phyloP scores from a whole-genome alignment of 2,113 vertebrate genomes.

The Orycteropus afer region DNA sequence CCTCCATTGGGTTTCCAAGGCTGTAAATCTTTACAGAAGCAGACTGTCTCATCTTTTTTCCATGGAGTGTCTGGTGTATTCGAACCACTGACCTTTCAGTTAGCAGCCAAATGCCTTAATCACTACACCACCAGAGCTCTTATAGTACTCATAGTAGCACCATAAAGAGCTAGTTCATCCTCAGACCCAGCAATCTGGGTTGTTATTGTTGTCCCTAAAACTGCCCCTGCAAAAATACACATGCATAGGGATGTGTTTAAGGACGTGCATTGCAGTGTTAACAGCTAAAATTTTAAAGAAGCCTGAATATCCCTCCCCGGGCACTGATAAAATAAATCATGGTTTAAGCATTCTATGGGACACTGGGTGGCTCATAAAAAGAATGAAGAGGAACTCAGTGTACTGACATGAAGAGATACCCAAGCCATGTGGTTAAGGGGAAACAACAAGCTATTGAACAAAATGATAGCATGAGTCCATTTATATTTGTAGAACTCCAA shows the following conservation, averaged over 20 bases:
- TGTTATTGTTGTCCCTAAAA: too few species aligned
- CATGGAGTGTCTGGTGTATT: too few species aligned
- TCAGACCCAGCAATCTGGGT: neutral
- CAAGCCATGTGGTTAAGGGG: too few species aligned
- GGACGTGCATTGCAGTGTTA: neutral
- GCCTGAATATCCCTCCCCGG: fast-evolving
- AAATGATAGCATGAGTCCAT: too few species aligned
- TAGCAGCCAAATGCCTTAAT: too few species aligned
- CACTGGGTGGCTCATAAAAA: too few species aligned
- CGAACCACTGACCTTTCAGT: too few species aligned
- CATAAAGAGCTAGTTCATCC: neutral
- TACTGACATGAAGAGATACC: neutral
- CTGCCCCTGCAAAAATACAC: neutral
- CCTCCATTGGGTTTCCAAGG: too few species aligned
- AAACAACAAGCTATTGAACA: neutral
- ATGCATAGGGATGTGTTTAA: neutral
- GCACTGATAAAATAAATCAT: neutral
- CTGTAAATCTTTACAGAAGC: too few species aligned
- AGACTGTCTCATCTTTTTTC: too few species aligned
- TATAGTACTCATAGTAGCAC: too few species aligned
- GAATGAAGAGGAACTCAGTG: neutral
- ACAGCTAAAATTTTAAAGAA: neutral
- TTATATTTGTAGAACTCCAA: neutral
- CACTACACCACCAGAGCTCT: too few species aligned
- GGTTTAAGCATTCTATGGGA: neutral